Base-by-base conservation (phyloP, 1,140 invertebrate species). In the Bacillus rossius region DNA sequence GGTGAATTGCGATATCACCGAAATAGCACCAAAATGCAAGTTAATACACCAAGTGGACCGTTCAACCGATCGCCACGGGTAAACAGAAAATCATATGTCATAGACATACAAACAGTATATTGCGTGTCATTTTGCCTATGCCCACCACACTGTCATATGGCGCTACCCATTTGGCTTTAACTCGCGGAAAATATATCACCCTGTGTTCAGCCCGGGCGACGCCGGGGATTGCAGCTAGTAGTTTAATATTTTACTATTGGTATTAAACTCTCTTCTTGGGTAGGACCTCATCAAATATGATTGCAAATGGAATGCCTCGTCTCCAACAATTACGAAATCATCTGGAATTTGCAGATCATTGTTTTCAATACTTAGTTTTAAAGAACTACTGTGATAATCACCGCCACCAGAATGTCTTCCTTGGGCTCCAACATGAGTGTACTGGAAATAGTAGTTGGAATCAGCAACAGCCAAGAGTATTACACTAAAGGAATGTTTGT, bases 281-380 rank as follows among this genome's bases (percentile, higher is more conserved):
- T 77, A 20, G 72, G 72, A 48, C n/a, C 72, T 73, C 67, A 77
- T 69, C 47, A 77, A 34, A 49, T 70, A 63, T 2, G 50, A 38
- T 42, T 57, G 63, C 22, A 77, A 55, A 22, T 70, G 63, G 63
- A 77, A 79, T 14, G 72, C 73, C 22, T 72, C 69, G 64, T 76
- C 73, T 10, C 65, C 73, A 17, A 75, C 54, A 29, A 77, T 43
- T 17, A 69, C 55, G 47, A 71, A 71, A 8, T 70, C 66, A 2
- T 72, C 14, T 45, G 70, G 71, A 22, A 71, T 61, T 53, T 10
- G 4, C 29, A 34, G 29, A 7, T 7, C 29, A 7, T 34, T 34
- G 10, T 10, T 4, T 7, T 10, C 29, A 34, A 34, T 34, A 10
- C 29, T 7, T 63, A 64, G 40, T 34, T 61, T 61, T 49, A 71